Conservation (phyloP, 2,113 vertebrate species). For the Phrynosoma platyrhinos region DNA sequence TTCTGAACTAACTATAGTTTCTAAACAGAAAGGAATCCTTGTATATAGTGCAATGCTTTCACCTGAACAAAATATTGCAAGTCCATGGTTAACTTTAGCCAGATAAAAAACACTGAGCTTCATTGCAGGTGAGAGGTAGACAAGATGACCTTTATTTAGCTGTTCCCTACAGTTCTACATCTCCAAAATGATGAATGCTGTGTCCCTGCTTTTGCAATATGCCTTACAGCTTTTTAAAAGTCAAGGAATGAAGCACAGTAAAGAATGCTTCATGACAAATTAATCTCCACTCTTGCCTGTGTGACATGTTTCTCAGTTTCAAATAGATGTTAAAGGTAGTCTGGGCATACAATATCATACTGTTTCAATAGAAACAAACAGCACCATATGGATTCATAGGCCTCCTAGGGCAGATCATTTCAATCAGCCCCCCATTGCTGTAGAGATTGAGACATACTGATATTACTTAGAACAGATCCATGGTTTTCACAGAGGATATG, state of each 20-base stretch:
- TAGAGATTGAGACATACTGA: too few species aligned
- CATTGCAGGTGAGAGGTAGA: neutral
- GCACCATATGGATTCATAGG: neutral
- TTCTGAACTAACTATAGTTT: neutral
- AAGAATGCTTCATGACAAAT: conserved; percentile 8
- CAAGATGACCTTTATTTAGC: neutral
- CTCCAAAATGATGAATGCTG: conserved; percentile 42
- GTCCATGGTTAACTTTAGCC: neutral
- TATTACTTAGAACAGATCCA: too few species aligned
- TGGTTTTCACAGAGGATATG: too few species aligned
- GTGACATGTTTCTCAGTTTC: neutral
- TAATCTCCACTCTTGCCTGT: neutral
- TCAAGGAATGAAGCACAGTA: neutral
- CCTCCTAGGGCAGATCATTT: neutral
- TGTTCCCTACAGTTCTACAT: neutral
- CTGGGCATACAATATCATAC: conserved; percentile 9
- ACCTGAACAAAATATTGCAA: neutral
- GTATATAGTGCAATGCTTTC: neutral
- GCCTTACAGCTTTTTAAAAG: neutral
- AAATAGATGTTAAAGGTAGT: neutral
- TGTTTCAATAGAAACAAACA: conserved; percentile 16
- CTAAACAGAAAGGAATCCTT: neutral
- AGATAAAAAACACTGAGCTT: neutral
- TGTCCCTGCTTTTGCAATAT: neutral
- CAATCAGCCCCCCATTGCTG: too few species aligned